Conservation (phyloP, 2,888 invertebrate species). For the Agriopis aurantiaria region DNA sequence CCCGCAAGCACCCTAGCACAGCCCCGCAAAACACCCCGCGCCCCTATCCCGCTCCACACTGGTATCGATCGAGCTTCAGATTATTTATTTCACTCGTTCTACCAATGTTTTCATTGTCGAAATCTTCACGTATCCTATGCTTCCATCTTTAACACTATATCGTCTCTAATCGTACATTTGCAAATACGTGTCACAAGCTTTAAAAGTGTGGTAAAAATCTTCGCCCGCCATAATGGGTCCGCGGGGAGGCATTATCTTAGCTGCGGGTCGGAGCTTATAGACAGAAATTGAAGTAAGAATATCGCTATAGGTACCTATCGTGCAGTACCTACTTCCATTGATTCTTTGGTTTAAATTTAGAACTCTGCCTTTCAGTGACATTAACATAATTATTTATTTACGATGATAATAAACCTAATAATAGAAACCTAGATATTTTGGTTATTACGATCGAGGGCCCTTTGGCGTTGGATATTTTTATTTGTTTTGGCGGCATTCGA, state of each 20-base stretch:
- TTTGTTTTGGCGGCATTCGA: too few relatives aligned
- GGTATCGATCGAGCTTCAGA: constrained; percentile 82
- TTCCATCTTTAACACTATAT: constrained; percentile 10
- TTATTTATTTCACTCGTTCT: constrained; percentile 80
- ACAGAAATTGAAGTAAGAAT: constrained; percentile 20
- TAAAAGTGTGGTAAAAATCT: constrained; percentile 18
- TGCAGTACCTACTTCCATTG: constrained; percentile 33
- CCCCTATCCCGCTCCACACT: constrained; percentile 64
- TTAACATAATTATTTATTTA: constrained; percentile 29
- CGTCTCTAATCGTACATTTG: constrained; percentile 5
- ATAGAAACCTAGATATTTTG: constrained; percentile 24
- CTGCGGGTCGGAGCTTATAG: constrained; percentile 13
- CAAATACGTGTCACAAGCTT: constrained; percentile 5
- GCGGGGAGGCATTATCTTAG: constrained; percentile 25
- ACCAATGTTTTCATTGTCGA: constrained; percentile 52
- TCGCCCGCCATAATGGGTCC: constrained; percentile 5
- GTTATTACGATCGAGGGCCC: constrained; percentile 16
- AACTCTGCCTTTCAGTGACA: constrained; percentile 21
- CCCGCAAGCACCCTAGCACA: constrained; percentile 51
- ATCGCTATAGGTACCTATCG: constrained; percentile 1
- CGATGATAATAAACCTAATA: constrained; percentile 32
- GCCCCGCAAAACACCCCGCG: constrained; percentile 55
- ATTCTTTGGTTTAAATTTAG: constrained; percentile 44
- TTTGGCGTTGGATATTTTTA: neutral
- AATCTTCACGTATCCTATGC: constrained; percentile 35